These are phyloP conservation scores for Synergus umbraculus DNA, from an alignment of 2,888 invertebrate genomes.

Conservation along the genomic window DNA sequence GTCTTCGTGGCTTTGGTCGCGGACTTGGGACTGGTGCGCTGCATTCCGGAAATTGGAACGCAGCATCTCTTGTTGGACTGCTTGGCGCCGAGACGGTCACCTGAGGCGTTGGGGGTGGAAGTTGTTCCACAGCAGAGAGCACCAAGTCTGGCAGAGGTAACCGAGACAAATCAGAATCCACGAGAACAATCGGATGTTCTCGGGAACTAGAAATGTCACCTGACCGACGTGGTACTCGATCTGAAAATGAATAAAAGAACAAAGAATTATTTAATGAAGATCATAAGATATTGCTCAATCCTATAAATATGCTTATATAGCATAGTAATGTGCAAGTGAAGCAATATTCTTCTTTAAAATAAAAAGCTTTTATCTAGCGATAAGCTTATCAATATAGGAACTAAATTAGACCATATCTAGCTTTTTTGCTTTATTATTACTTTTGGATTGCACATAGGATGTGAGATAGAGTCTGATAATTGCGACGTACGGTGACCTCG, in stretches of 20 bases:
- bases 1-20: slow-evolving; percentile 74
- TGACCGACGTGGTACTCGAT: slow-evolving; percentile 72
- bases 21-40: slow-evolving; percentile 73
- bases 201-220: slow-evolving; percentile 64
- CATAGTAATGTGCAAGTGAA: neutral
- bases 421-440: slow-evolving; percentile 22
- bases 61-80: slow-evolving; percentile 75
- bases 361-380: neutral
- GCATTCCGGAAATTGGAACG: slow-evolving; percentile 75
- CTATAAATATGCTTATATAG: too few relatives aligned
- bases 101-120: slow-evolving; percentile 72
- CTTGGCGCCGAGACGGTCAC: slow-evolving; percentile 76
- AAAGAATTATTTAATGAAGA: slow-evolving; percentile 3
- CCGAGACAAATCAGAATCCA: slow-evolving; percentile 73
- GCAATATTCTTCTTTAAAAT: neutral
- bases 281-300: slow-evolving; percentile 45
- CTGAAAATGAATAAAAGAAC: slow-evolving; percentile 58
- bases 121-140: slow-evolving; percentile 73
- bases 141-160: slow-evolving; percentile 74
- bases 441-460: neutral
- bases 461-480: slow-evolving; percentile 11
- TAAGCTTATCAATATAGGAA: slow-evolving; percentile 38
- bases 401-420: slow-evolving; percentile 27
- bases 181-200: slow-evolving; percentile 69
- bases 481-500: slow-evolving; percentile 20